These are phyloP conservation scores for Gisinianus flammeolus DNA, from an alignment of 2,888 invertebrate species.

Conservation along the genomic window DNA sequence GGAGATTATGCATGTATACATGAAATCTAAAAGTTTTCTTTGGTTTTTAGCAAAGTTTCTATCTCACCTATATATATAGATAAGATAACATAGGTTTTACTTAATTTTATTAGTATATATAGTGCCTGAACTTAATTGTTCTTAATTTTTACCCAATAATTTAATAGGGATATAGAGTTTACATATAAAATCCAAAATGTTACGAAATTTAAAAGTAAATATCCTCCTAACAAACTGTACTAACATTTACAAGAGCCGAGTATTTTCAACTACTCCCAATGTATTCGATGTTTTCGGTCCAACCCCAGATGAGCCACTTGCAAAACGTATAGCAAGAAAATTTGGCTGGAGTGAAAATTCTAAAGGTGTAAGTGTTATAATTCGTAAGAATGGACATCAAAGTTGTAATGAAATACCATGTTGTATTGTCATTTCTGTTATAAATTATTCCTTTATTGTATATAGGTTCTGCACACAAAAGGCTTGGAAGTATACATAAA, in stretches of 20 bases:
- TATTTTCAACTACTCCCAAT: not conserved
- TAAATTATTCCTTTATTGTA: slow-evolving; percentile 54
- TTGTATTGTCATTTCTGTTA: not conserved
- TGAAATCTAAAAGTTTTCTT: too few species aligned
- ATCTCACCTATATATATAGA: too few species aligned
- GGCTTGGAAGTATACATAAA: slow-evolving; percentile 75
- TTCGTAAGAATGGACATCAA: too few species aligned
- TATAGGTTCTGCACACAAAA: slow-evolving; percentile 70
- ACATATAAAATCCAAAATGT: not conserved
- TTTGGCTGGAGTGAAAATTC: slow-evolving; percentile 65
- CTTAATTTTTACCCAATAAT: too few species aligned
- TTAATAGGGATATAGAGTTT: too few species aligned
- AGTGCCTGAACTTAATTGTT: too few species aligned
- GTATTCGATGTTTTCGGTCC: slow-evolving; percentile 27
- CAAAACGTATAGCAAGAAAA: slow-evolving; percentile 69
- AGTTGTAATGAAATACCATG: not conserved
- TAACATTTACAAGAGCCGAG: not conserved
- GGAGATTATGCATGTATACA: too few species aligned
- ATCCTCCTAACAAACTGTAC: not conserved
- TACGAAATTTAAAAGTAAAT: slow-evolving; percentile 6
- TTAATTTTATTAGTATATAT: too few species aligned
- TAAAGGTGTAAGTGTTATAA: not conserved
- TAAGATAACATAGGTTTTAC: too few species aligned
- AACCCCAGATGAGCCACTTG: slow-evolving; percentile 61
- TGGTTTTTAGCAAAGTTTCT: too few species aligned